Evolutionary conservation across 1,140 invertebrate species (phyloP).

Genomic region (Drusus annulatus): DNA sequence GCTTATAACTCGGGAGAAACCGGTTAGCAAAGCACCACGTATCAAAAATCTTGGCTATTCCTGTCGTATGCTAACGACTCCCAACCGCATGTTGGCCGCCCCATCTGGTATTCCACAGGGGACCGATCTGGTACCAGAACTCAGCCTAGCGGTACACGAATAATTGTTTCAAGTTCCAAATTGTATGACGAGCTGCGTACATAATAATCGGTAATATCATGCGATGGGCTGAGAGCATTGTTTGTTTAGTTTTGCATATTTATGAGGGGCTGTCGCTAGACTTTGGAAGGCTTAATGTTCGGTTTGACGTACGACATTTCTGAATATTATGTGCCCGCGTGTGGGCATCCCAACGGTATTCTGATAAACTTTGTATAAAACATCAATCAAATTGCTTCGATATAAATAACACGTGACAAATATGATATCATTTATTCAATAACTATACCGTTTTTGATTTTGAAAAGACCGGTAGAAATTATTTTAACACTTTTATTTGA

Average conservation of each 20-base stretch:
- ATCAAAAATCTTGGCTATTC: neutral
- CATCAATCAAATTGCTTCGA: neutral
- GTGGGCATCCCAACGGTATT: slow-evolving; percentile 12
- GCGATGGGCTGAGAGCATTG: slow-evolving; percentile 26
- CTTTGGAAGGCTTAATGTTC: neutral
- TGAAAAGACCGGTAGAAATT: too few species aligned
- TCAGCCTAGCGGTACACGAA: slow-evolving; percentile 18
- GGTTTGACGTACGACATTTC: too few species aligned
- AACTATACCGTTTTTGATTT: too few species aligned
- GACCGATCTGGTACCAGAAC: slow-evolving; percentile 1
- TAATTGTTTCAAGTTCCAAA: neutral
- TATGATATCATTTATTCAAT: too few species aligned
- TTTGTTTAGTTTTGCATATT: slow-evolving; percentile 41
- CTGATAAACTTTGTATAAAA: neutral
- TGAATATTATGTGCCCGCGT: neutral
- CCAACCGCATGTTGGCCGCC: neutral
- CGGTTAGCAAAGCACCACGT: too few species aligned
- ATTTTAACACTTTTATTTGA: too few species aligned
- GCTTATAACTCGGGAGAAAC: too few species aligned
- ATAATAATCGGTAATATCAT: neutral
- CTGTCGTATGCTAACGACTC: slow-evolving; percentile 11
- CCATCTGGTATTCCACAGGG: neutral
- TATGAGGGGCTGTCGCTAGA: slow-evolving; percentile 24
- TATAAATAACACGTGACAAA: too few species aligned
- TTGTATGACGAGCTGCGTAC: slow-evolving; percentile 15